phyloP scores from a whole-genome alignment of 2,113 vertebrate genomes.

The Lasiurus cinereus region DNA sequence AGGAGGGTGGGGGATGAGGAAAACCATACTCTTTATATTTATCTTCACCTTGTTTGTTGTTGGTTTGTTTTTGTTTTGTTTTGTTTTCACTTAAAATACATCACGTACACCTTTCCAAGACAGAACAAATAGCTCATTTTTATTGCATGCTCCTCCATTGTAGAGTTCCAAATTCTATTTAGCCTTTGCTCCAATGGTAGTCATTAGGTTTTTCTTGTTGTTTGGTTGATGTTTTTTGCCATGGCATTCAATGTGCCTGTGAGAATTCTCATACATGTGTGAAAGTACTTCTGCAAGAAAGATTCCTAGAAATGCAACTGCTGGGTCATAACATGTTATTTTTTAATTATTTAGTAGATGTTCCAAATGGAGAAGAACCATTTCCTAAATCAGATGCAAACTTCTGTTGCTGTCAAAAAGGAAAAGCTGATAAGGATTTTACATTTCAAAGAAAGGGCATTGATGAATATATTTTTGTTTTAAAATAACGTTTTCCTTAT shows the following conservation, averaged over 20 bases:
- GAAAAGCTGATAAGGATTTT: background rate
- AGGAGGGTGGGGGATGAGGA: fast-evolving
- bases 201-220: background rate
- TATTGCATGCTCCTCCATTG: background rate
- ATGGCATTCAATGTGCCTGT: background rate
- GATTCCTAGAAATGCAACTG: constrained; percentile 29
- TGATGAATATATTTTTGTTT: background rate
- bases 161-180: background rate
- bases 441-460: constrained; percentile 13
- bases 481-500: constrained; percentile 9
- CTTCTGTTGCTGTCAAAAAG: constrained; percentile 8
- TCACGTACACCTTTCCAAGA: background rate
- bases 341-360: background rate
- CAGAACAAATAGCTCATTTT: background rate
- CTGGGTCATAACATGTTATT: background rate
- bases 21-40: background rate
- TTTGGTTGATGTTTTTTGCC: background rate
- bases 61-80: background rate
- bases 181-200: background rate
- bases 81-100: background rate
- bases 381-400: constrained; percentile 27
- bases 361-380: constrained; percentile 24
- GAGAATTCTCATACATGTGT: background rate
- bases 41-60: background rate
- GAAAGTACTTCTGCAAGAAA: constrained; percentile 45